Percentiles rank a stretch among this genome's conserved stretches.
Evolutionary conservation across 2,113 vertebrate species (phyloP).

Genomic region (Pristiophorus japonicus): DNA sequence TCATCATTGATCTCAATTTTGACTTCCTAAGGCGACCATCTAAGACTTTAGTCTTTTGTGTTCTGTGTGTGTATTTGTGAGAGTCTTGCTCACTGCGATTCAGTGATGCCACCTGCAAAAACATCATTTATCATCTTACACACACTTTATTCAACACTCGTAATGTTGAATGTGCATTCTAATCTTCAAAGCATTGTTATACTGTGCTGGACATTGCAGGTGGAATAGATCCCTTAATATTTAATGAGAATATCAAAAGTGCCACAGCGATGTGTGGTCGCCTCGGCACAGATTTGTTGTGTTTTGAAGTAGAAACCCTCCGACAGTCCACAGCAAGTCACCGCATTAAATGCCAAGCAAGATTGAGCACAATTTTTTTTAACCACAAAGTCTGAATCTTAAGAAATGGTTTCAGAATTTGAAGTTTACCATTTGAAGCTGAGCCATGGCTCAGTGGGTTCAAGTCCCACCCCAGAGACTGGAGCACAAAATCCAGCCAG

Average conservation of each 20-base stretch:
- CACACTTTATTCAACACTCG: neutral
- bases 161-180: neutral
- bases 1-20: constrained; percentile 30
- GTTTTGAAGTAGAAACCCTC: neutral
- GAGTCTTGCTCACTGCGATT: neutral
- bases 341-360: neutral
- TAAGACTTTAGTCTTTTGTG: too few species aligned
- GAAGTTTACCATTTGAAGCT: neutral
- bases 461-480: neutral
- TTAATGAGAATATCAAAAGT: neutral
- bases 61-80: neutral
- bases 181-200: neutral
- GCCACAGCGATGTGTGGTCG: neutral
- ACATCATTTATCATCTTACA: neutral
- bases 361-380: neutral
- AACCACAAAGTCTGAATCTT: neutral
- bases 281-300: neutral
- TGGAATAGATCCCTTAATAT: constrained; percentile 1
- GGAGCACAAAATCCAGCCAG: neutral
- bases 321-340: neutral
- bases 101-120: neutral
- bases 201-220: neutral
- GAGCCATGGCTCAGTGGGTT: neutral
- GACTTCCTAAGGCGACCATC: neutral
- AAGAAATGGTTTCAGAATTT: neutral